Conservation (phyloP, 1,140 invertebrate species). For the Magallana angulata region DNA sequence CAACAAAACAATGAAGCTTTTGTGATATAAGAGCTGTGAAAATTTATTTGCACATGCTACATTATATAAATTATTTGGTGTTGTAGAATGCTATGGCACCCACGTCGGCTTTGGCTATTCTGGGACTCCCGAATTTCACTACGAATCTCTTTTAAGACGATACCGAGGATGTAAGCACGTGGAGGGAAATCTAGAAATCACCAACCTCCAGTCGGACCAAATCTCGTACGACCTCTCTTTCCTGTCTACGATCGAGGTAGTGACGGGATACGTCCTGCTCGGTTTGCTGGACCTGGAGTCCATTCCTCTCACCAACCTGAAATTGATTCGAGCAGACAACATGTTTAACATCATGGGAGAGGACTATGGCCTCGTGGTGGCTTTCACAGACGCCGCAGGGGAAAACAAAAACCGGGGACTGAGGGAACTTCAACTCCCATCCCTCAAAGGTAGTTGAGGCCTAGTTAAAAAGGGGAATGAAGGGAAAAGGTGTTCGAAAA, state of each 20-base stretch:
- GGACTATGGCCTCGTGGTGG: conserved; percentile 67
- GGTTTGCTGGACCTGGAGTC: conserved; percentile 66
- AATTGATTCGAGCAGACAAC: conserved; percentile 68
- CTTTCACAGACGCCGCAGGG: conserved; percentile 65
- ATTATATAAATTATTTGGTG: background rate
- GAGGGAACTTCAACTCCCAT: conserved; percentile 66
- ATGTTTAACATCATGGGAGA: conserved; percentile 63
- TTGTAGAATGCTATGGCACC: conserved; percentile 73
- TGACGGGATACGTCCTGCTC: conserved; percentile 71
- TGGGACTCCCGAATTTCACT: conserved; percentile 68
- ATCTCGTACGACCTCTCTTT: conserved; percentile 73
- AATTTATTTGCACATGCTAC: background rate
- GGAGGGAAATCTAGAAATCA: conserved; percentile 95
- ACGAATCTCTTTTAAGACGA: conserved; percentile 82
- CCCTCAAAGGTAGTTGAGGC: conserved; percentile 61
- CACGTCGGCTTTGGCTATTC: conserved; percentile 70
- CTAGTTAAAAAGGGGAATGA: no score
- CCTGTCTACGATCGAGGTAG: conserved; percentile 62
- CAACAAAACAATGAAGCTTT: no score
- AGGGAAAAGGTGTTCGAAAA: no score
- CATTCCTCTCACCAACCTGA: conserved; percentile 67
- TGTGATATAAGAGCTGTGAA: background rate
- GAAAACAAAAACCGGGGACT: conserved; percentile 62
- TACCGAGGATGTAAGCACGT: conserved; percentile 99
- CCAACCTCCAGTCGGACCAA: conserved; percentile 68